Evolutionary conservation across 2,113 vertebrate species (phyloP), one percentile per base, ranked within the genome.

Genomic region (Todiramphus saurophagus): DNA sequence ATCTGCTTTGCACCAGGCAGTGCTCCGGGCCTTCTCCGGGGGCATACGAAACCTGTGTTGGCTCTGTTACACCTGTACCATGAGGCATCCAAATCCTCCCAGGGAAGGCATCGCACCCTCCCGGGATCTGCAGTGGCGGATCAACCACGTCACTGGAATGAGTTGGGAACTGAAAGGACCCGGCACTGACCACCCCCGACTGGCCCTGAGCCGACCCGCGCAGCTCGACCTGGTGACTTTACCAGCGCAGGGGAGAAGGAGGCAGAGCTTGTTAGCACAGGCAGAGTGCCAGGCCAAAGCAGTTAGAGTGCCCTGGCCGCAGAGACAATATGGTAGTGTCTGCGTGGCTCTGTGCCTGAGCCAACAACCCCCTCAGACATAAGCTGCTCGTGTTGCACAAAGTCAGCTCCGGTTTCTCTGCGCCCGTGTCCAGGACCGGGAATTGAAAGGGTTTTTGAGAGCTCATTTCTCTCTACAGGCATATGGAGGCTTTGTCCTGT

Each of bases 141-240:
- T 35, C 44, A 63, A 83, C 35, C 5, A 18, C 1, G 0, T 5
- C 63, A 18, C 67, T 19, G 63, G 48, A 90, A 59, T 5, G 23
- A 60, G 48, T 2, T 4, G 53, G 43, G n/a, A 35, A 39, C 62
- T 48, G 30, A 7, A 25, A 39, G 78, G 74, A 76, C 28, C 81
- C 81, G 59, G 69, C 9, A 24, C 35, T 1, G 13, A 27, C 50
- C 62, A 56, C 48, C 35, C 11, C 20, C 41, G 17, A 56, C 44
- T 48, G 56, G 88, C 48, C 39, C 56, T 2, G 33, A n/a, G 58
- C 80, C 0, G 1, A 55, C n/a, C 64, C 9, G 59, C 1, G 0
- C 53, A 16, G 43, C 56, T 8, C 7, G 0, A 56, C 35, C 63
- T 37, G 55, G 39, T 24, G 72, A 24, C 43, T 27, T 33, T 20